A percentile compares a stretch with the other conserved stretches of the same genome.
phyloP scores from a whole-genome alignment of 92 coral and sea anemone species.

The Heliopora coerulea region DNA sequence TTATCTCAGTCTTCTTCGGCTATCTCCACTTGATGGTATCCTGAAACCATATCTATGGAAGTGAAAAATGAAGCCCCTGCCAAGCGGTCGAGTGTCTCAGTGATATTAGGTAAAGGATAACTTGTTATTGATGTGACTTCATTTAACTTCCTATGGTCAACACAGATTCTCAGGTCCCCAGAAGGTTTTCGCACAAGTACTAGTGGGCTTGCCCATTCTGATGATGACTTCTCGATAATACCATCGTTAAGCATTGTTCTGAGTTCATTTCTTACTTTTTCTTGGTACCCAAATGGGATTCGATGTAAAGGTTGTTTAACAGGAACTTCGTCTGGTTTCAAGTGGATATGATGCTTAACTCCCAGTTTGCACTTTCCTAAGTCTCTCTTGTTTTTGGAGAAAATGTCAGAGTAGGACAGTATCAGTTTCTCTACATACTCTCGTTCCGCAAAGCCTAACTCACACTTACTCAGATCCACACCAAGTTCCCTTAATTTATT shows the following conservation, averaged over 20 bases:
- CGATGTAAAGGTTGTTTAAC: slow-evolving; percentile 25
- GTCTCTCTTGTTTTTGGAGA: slow-evolving; percentile 40
- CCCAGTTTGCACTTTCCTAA: slow-evolving; percentile 46
- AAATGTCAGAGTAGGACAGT: slow-evolving; percentile 43
- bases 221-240: slow-evolving; percentile 48
- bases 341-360: slow-evolving; percentile 48
- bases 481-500: slow-evolving; percentile 45
- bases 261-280: slow-evolving; percentile 45
- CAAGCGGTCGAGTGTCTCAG: slow-evolving; percentile 35
- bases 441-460: not conserved
- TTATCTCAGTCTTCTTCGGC: slow-evolving; percentile 25
- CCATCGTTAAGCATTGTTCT: slow-evolving; percentile 53
- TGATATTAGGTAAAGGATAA: slow-evolving; percentile 41
- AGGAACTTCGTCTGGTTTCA: slow-evolving; percentile 42
- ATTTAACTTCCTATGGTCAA: slow-evolving; percentile 54
- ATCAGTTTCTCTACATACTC: slow-evolving; percentile 39
- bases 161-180: slow-evolving; percentile 51
- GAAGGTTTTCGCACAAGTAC: slow-evolving; percentile 41
- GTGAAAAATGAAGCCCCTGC: slow-evolving; percentile 44
- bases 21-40: slow-evolving; percentile 37
- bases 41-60: slow-evolving; percentile 49
- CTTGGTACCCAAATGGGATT: slow-evolving; percentile 44
- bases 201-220: slow-evolving; percentile 51
- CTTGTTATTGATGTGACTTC: slow-evolving; percentile 52
- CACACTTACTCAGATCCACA: not conserved